Percentiles rank a stretch among this genome's conserved stretches.
Evolutionary conservation across 1,140 invertebrate genomes (phyloP).

Genomic region (Anastatus disparis): DNA sequence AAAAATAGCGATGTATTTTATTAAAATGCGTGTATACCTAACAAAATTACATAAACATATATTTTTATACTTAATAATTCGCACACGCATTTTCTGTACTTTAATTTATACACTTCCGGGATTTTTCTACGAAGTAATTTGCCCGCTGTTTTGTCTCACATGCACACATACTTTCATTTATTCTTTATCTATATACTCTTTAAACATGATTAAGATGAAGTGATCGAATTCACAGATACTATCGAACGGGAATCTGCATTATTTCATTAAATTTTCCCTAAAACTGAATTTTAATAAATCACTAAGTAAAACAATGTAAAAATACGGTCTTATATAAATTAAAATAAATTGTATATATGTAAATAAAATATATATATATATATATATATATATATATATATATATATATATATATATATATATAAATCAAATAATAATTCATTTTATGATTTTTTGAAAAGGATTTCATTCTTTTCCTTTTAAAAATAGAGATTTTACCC

Average conservation of each 20-base stretch:
- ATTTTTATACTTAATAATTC: slow-evolving; percentile 11
- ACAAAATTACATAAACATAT: slow-evolving; percentile 36
- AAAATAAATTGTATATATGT: neutral
- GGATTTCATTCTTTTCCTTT: too few relatives aligned
- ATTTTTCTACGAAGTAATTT: slow-evolving; percentile 12
- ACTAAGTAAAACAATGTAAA: too few relatives aligned
- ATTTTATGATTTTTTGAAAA: too few relatives aligned
- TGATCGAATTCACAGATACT: neutral
- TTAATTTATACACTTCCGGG: neutral
- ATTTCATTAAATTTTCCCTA: too few relatives aligned
- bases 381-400: too few relatives aligned
- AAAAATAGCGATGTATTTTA: slow-evolving; percentile 38
- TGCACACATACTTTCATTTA: neutral
- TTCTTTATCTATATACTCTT: neutral
- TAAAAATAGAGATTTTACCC: too few relatives aligned
- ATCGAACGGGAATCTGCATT: neutral
- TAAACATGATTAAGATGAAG: slow-evolving; percentile 6
- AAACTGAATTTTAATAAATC: too few relatives aligned
- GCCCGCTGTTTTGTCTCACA: neutral
- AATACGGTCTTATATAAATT: neutral
- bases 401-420: too few relatives aligned
- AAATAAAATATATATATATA: neutral
- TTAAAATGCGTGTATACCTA: slow-evolving; percentile 33
- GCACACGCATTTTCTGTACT: slow-evolving; percentile 8
- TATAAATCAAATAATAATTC: too few relatives aligned